Base-by-base conservation (phyloP, 35 echinoderm and acorn worm genomes). In the Ophiothrix spiculata region DNA sequence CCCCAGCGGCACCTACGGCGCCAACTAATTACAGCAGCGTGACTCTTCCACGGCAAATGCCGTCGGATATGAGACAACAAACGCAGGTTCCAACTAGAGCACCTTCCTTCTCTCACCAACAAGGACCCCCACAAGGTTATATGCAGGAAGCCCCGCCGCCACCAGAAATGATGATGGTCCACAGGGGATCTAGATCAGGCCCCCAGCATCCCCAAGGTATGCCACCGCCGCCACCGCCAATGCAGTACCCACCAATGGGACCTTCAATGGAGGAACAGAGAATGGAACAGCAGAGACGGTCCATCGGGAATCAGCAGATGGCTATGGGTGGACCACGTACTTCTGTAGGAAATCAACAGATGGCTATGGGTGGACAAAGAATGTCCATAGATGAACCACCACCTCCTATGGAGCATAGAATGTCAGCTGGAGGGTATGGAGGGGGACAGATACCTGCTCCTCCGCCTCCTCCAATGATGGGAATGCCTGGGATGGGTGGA, bases 1-100 rank as follows among this genome's bases (percentile, higher is more conserved):
- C 88, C 21, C 88, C 88, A 32, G 81, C 75, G 37, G 88, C 88
- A 49, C 88, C 88, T 0, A 83, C 75, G 31, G 79, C 74, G 60
- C 88, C 88, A 29, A 15, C 28, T 25, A 82, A 41, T 16, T 90
- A 90, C 74, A 34, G 39, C 79, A 84, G 60, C 60, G 60, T 28
- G 17, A 69, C 60, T 69, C 78, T 45, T 80, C 32, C 79, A 56
- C 8, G 79, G 64, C 37, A 35, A 16, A 80, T 73, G 36, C 34
- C 75, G 49, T 75, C 74, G 46, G 56, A 38, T 77, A 33, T 82
- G 39, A 42, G 31, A 35, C 54, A 32, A 42, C 10, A 84, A 77
- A 19, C 35, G 19, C 33, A 77, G 32, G 37, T 38, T 32, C 75
- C 45, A 37, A 28, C 36, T 33, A 74, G 40, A 45, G 14, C 83